These are phyloP conservation scores for Coleophora deauratella DNA, from an alignment of 2,888 invertebrate species.

Conservation along the genomic window DNA sequence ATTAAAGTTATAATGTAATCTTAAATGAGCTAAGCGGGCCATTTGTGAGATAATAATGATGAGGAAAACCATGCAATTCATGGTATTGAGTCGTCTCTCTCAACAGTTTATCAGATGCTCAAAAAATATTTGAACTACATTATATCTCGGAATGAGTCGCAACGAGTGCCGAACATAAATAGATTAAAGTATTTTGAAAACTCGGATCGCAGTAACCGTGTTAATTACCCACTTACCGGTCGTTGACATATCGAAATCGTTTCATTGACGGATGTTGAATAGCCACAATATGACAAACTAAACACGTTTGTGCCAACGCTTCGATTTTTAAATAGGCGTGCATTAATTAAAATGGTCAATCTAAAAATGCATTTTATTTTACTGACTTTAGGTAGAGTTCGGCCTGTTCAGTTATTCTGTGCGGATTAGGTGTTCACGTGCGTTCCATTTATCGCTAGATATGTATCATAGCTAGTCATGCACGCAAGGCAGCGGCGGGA, in stretches of 20 bases:
- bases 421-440: slow-evolving; percentile 3
- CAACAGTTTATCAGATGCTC: slow-evolving; percentile 34
- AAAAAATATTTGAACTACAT: slow-evolving; percentile 33
- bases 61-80: no score
- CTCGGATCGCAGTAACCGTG: slow-evolving; percentile 55
- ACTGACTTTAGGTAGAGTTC: no score
- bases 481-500: slow-evolving; percentile 29
- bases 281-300: slow-evolving; percentile 2
- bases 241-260: slow-evolving; percentile 43
- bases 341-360: no score
- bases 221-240: slow-evolving; percentile 46
- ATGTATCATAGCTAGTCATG: slow-evolving; percentile 20
- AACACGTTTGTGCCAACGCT: no score
- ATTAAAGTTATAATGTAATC: no score
- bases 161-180: slow-evolving; percentile 29
- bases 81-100: slow-evolving; percentile 11
- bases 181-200: slow-evolving; percentile 37
- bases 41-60: no score
- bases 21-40: no score
- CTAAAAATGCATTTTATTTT: no score
- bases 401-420: no score
- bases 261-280: slow-evolving; percentile 21
- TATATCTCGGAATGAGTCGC: slow-evolving; percentile 24
- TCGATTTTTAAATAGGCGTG: no score
- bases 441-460: slow-evolving; percentile 15